These are phyloP conservation scores for Nineta flava DNA, from an alignment of 2,888 invertebrate genomes.

Conservation along the genomic window DNA sequence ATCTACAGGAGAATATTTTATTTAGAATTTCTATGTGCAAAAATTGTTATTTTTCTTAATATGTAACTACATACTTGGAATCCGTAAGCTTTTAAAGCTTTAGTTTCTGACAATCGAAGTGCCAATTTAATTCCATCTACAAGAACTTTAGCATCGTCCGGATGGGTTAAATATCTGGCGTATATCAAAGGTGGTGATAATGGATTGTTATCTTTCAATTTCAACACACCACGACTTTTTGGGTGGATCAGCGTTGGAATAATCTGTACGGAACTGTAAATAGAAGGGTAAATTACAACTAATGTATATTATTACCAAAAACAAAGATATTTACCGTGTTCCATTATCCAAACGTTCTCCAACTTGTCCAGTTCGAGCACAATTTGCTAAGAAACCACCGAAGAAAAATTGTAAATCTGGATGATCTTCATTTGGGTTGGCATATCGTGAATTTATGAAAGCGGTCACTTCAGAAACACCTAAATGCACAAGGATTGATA, in stretches of 20 bases:
- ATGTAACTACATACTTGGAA: conserved; percentile 10
- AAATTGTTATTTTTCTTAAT: not conserved
- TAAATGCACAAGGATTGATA: conserved; percentile 18
- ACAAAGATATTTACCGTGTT: conserved; percentile 23
- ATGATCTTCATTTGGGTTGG: conserved; percentile 54
- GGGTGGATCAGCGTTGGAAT: conserved; percentile 75
- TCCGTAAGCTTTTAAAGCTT: conserved; percentile 29
- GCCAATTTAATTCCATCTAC: conserved; percentile 74
- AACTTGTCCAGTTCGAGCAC: conserved; percentile 73
- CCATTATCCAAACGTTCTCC: conserved; percentile 57
- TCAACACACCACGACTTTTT: conserved; percentile 64
- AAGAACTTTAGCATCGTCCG: conserved; percentile 62
- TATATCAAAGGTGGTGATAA: conserved; percentile 68
- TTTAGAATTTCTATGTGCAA: not conserved
- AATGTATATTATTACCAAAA: not conserved
- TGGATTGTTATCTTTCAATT: conserved; percentile 59
- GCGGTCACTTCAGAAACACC: conserved; percentile 74
- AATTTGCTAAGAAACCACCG: conserved; percentile 72
- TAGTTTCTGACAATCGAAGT: conserved; percentile 52
- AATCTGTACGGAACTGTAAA: conserved; percentile 44
- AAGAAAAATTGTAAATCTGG: conserved; percentile 81
- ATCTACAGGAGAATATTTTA: conserved; percentile 19
- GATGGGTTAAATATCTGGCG: conserved; percentile 63
- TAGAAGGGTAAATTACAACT: not conserved
- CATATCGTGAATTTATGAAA: conserved; percentile 64